Evolutionary conservation across 2,888 invertebrate species (phyloP).

Genomic region (Camponotus fellah): DNA sequence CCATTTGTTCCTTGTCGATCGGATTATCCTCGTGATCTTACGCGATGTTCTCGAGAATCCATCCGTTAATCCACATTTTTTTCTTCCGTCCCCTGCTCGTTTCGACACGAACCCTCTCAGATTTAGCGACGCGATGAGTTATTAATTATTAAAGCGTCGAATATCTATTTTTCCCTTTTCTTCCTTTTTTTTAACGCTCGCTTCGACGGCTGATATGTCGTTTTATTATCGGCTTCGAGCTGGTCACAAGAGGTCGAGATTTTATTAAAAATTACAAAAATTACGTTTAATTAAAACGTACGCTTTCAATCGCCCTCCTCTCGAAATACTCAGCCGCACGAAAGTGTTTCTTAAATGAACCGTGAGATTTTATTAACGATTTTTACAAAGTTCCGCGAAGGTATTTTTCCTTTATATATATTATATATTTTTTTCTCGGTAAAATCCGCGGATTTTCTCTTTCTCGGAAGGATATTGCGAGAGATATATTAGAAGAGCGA

Average conservation of each 20-base stretch:
- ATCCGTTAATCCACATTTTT: conserved; percentile 62
- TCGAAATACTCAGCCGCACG: not conserved
- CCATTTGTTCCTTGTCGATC: conserved; percentile 64
- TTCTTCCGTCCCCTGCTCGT: conserved; percentile 56
- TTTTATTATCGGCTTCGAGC: conserved; percentile 36
- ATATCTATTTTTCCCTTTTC: not conserved
- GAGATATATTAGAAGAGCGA: not conserved
- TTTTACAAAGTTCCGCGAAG: not conserved
- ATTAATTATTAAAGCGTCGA: conserved; percentile 35
- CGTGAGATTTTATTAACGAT: not conserved
- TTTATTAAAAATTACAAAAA: conserved; percentile 50
- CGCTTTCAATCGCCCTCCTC: not conserved
- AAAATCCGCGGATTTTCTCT: not conserved
- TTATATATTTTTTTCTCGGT: not conserved
- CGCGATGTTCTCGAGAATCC: conserved; percentile 36
- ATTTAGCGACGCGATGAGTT: conserved; percentile 24
- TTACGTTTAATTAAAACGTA: conserved; percentile 45
- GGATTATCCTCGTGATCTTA: conserved; percentile 62
- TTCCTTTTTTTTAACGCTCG: not conserved
- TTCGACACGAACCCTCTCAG: not conserved
- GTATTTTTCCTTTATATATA: not conserved
- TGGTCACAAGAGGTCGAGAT: not conserved
- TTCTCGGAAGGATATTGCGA: not conserved
- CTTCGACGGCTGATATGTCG: conserved; percentile 31
- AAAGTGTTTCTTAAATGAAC: conserved; percentile 12